Evolutionary conservation across 2,797 vertebrate genomes (phyloP).

Genomic region (Podarcis lilfordi): DNA sequence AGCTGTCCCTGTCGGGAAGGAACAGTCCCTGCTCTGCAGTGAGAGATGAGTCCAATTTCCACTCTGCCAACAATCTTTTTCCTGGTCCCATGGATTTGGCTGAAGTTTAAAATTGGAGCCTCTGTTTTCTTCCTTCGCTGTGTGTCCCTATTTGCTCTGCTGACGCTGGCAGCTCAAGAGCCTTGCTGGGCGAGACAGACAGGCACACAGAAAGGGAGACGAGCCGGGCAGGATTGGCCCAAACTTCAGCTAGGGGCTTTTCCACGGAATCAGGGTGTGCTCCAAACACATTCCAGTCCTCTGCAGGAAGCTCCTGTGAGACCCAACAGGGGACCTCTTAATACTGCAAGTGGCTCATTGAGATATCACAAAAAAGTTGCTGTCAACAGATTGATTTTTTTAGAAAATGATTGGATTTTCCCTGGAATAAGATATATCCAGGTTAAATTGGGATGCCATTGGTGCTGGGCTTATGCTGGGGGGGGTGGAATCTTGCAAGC

Average conservation of each 20-base stretch:
- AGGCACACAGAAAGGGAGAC: slow-evolving; percentile 6
- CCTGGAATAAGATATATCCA: no score
- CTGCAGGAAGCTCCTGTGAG: background rate
- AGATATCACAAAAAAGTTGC: no score
- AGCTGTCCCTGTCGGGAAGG: slow-evolving; percentile 25
- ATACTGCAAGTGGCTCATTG: no score
- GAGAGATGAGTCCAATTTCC: slow-evolving; percentile 39
- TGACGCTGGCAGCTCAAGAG: slow-evolving; percentile 44
- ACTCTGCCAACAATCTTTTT: slow-evolving; percentile 28
- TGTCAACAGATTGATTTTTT: no score
- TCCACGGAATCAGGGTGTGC: background rate
- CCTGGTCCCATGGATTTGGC: slow-evolving; percentile 43
- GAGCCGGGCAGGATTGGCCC: background rate
- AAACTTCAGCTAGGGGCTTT: background rate
- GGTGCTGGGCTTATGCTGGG: no score
- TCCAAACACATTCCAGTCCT: background rate
- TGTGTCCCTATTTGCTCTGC: slow-evolving; percentile 68
- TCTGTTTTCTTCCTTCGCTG: background rate
- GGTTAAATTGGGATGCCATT: no score
- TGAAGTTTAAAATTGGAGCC: slow-evolving; percentile 28
- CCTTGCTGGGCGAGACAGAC: slow-evolving; percentile 41
- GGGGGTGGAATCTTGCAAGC: no score
- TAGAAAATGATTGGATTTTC: no score
- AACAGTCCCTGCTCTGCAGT: slow-evolving; percentile 34
- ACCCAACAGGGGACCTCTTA: background rate